Percentiles rank a stretch among this genome's conserved stretches.
Conservation (phyloP, 2,113 vertebrate species). For the Corythornis vintsioides region DNA sequence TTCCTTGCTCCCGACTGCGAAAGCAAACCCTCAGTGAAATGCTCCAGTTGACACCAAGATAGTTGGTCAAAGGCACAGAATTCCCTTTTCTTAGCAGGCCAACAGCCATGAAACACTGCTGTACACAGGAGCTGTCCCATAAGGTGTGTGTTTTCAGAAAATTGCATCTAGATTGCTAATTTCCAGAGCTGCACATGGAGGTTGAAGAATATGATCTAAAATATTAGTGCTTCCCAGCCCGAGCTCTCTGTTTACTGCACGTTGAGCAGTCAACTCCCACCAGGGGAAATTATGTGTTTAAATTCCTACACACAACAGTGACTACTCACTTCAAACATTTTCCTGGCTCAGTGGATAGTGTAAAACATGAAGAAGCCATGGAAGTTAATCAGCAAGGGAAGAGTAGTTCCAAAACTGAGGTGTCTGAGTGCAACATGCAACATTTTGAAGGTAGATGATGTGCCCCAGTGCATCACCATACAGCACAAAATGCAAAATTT, state of each 20-base stretch:
- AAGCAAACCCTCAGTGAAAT: not conserved
- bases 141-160: not conserved
- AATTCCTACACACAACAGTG: constrained; percentile 21
- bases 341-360: not conserved
- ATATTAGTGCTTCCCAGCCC: not conserved
- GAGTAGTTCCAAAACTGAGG: not conserved
- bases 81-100: not conserved
- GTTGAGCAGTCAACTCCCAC: not conserved
- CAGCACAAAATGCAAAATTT: not conserved
- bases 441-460: not conserved
- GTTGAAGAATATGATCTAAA: not conserved
- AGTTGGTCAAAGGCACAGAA: not conserved
- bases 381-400: not conserved
- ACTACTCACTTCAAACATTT: not conserved
- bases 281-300: not conserved
- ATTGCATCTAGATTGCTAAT: not conserved
- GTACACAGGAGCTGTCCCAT: rapidly evolving
- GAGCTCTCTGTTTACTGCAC: not conserved
- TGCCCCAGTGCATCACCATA: not conserved
- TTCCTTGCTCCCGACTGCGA: not conserved
- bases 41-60: not conserved
- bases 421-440: not conserved
- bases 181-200: not conserved
- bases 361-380: not conserved
- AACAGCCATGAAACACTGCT: not conserved